These are phyloP conservation scores for Brachyalestes nurse DNA, from an alignment of 2,797 vertebrate species.

Conservation along the genomic window DNA sequence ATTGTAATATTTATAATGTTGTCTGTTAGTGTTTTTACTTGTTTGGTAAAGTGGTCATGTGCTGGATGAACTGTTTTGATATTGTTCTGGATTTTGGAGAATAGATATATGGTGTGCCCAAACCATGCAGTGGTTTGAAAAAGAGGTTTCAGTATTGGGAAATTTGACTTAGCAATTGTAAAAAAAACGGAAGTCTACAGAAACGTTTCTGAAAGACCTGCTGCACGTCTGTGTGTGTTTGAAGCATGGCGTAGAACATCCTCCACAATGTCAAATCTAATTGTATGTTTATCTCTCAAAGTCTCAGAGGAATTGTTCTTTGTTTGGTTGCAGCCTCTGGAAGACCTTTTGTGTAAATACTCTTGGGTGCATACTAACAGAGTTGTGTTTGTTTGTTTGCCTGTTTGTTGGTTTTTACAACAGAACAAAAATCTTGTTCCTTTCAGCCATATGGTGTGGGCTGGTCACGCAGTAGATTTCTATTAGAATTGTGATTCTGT, in stretches of 20 bases:
- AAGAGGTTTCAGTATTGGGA: too few species aligned
- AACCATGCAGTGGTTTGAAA: too few species aligned
- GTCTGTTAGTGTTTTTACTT: too few species aligned
- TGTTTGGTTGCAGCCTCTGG: slow-evolving; percentile 11
- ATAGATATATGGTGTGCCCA: too few species aligned
- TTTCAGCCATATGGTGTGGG: too few species aligned
- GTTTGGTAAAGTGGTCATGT: too few species aligned
- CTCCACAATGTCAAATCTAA: slow-evolving; percentile 39
- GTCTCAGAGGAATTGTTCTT: slow-evolving; percentile 28
- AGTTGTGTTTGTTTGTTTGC: not conserved
- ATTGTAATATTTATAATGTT: too few species aligned
- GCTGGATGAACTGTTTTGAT: too few species aligned
- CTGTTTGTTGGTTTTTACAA: slow-evolving; percentile 14
- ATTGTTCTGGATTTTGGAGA: too few species aligned
- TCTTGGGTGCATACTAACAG: slow-evolving; percentile 28
- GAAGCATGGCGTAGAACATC: slow-evolving; percentile 8
- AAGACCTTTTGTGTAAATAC: slow-evolving; percentile 32
- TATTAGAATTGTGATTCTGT: too few species aligned
- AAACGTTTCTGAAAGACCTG: slow-evolving; percentile 3
- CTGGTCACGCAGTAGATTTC: too few species aligned
- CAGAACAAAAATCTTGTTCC: not conserved
- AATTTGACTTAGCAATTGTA: too few species aligned
- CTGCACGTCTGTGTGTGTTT: not conserved
- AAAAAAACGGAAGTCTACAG: not conserved
- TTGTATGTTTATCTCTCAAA: slow-evolving; percentile 27